Evolutionary conservation across 1,140 invertebrate genomes (phyloP), one percentile per base, ranked within the genome.

Genomic region (Drosophila ficusphila): DNA sequence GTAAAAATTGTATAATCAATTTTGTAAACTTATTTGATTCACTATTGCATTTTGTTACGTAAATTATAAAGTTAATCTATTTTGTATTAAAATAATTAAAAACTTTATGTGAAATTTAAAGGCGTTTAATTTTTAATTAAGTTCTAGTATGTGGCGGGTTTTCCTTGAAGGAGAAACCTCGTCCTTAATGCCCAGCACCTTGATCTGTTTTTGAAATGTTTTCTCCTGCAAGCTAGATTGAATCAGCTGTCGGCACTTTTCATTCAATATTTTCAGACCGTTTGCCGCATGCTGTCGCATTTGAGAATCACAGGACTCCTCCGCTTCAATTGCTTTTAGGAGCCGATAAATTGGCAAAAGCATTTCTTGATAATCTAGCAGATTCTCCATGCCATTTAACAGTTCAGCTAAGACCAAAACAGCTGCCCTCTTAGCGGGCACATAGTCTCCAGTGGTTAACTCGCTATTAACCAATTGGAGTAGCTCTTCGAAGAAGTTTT

Each of bases 371-470:
- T 96, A 92, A 46, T 94, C 92, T 14, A 91, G 81, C 2, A 97
- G 89, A 77, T 92, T 93, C 29, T 94, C 94, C 29, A 96, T 92
- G 33, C 96, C 96, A 53, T 93, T 92, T 5, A 97, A 90, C 3
- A 97, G 79, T 34, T 95, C 91, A 29, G 94, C 93, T 4, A 95
- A 91, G 6, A 97, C 94, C 60, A 96, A 79, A 21, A 95, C 93
- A 4, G 95, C 95, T 9, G 96, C 96, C 72, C 96, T 92, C 70
- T 96, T 92, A 8, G 95, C 94, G 79, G 95, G 94, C 8, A 93
- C 67, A 64, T 92, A 92, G 54, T 93, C 92, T 69, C 96, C 96
- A 2, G 91, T 93, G 8, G 27, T 92, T 23, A 96, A 90, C 29
- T 96, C 93, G 16, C 90, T 91, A 36, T 93, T 91, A 3, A 96